Evolutionary conservation across 2,113 vertebrate genomes (phyloP).

Genomic region (Daubentonia madagascariensis): DNA sequence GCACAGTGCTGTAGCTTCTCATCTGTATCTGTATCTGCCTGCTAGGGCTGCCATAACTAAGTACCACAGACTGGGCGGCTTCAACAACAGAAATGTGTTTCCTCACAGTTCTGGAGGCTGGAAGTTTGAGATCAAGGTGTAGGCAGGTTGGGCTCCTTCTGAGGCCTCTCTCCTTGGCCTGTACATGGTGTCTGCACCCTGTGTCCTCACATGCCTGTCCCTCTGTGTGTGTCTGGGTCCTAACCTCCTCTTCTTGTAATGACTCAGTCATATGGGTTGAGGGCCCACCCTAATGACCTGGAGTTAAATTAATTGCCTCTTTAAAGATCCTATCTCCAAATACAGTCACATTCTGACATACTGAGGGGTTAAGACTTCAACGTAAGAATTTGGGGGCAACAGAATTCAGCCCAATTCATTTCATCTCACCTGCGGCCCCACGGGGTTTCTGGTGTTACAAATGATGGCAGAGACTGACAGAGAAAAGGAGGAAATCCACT

Average conservation of each 20-base stretch:
- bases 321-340: neutral
- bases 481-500: neutral
- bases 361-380: neutral
- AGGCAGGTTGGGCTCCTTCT: neutral
- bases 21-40: neutral
- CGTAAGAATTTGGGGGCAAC: neutral
- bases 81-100: neutral
- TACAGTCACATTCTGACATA: neutral
- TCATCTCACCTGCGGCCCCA: neutral
- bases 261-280: neutral
- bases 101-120: neutral
- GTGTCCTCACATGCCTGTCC: neutral
- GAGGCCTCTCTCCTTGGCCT: neutral
- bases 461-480: no score
- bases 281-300: neutral
- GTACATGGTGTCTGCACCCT: neutral
- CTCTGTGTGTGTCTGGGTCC: neutral
- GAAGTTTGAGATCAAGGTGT: neutral
- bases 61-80: neutral
- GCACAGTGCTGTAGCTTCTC: fast-evolving
- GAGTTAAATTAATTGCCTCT: neutral
- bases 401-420: neutral
- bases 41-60: neutral
- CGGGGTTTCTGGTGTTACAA: neutral
- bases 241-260: neutral